Conservation (phyloP, 2,797 vertebrate genomes). For the Trachops cirrhosus region DNA sequence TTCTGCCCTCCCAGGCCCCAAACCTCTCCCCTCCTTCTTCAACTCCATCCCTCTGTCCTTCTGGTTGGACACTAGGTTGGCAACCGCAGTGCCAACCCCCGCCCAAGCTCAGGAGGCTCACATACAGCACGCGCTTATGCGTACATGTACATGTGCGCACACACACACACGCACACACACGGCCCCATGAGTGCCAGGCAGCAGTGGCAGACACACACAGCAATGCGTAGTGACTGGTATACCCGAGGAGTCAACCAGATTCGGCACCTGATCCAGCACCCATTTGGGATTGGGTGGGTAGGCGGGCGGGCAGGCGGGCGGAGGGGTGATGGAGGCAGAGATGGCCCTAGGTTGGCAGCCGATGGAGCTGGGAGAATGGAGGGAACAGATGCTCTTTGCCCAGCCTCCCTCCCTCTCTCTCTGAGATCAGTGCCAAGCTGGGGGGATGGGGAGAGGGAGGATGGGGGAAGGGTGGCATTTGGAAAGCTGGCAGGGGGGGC, state of each 20-base stretch:
- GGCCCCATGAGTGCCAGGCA: constrained; percentile 75
- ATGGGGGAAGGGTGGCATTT: constrained; percentile 79
- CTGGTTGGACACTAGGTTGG: constrained; percentile 66
- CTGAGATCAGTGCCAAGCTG: constrained; percentile 75
- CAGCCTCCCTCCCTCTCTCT: constrained; percentile 74
- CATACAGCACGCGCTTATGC: constrained; percentile 61
- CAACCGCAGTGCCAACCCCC: constrained; percentile 71
- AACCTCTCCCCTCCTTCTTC: constrained; percentile 50
- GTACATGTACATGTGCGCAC: constrained; percentile 46
- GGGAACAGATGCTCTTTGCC: constrained; percentile 80
- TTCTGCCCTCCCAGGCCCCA: constrained; percentile 61
- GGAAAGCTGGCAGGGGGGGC: constrained; percentile 70
- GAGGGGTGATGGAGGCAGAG: constrained; percentile 73
- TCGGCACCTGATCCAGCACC: constrained; percentile 76
- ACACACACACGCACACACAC: constrained; percentile 53
- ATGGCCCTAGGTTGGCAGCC: constrained; percentile 78
- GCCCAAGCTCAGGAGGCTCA: constrained; percentile 74
- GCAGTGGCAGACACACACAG: constrained; percentile 75
- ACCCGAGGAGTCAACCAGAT: constrained; percentile 72
- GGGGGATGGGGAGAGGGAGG: constrained; percentile 70
- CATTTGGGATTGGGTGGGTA: constrained; percentile 71
- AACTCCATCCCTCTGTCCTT: constrained; percentile 57
- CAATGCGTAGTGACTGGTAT: constrained; percentile 69
- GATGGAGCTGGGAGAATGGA: constrained; percentile 77
- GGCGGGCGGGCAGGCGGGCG: constrained; percentile 61